Evolutionary conservation across 2,113 vertebrate genomes (phyloP).

Genomic region (Irena cyanogastra): DNA sequence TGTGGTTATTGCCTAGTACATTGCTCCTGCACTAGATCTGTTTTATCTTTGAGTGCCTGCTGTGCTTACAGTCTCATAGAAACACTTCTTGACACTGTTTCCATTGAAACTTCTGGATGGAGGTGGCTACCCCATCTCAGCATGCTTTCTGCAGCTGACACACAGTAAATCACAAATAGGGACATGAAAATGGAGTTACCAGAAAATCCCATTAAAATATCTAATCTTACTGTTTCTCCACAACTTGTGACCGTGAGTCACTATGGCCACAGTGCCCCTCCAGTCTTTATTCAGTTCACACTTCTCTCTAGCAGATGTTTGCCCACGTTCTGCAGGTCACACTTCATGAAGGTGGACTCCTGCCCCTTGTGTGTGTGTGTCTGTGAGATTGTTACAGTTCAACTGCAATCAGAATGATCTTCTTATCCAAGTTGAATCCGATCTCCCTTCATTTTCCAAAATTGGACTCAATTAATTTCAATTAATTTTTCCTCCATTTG

Average conservation of each 20-base stretch:
- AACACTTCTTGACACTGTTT: background rate
- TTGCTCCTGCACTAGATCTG: background rate
- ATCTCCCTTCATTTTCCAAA: background rate
- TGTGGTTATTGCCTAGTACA: background rate
- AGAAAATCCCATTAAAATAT: background rate
- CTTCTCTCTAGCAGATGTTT: background rate
- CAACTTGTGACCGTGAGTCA: background rate
- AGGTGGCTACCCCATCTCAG: background rate
- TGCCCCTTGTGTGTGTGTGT: accelerated
- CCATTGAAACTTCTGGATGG: background rate
- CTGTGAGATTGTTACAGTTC: background rate
- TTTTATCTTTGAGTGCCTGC: background rate
- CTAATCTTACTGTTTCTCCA: background rate
- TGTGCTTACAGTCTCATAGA: background rate
- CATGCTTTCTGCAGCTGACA: background rate
- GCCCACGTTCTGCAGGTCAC: background rate
- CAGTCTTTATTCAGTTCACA: background rate
- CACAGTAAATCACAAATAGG: background rate
- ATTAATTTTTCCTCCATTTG: background rate
- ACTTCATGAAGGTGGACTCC: background rate
- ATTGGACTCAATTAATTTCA: background rate
- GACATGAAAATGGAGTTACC: background rate
- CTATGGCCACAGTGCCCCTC: accelerated
- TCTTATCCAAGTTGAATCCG: background rate
- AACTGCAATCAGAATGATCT: background rate